Conservation (phyloP, 2,113 vertebrate species). For the Vidua chalybeata region DNA sequence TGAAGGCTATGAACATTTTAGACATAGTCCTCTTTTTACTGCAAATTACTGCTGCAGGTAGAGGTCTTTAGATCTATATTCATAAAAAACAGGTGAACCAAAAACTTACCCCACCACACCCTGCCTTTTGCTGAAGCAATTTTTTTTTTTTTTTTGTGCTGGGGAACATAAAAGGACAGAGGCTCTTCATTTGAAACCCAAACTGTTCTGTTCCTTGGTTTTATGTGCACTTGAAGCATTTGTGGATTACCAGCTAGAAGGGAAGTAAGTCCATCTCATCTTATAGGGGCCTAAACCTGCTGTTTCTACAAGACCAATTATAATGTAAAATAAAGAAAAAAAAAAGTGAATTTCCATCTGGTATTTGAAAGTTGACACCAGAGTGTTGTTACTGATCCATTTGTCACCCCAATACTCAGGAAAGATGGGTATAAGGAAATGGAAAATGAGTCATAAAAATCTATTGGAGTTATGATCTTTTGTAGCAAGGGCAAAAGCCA, state of each 20-base stretch:
- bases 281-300: neutral
- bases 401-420: neutral
- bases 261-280: neutral
- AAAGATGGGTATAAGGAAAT: neutral
- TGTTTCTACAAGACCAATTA: neutral
- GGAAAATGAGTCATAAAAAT: neutral
- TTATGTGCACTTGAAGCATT: neutral
- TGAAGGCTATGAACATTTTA: neutral
- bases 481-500: neutral
- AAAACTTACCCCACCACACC: neutral
- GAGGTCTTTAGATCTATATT: neutral
- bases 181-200: neutral
- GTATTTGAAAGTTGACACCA: neutral
- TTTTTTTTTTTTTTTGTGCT: neutral
- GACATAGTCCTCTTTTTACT: neutral
- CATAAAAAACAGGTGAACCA: neutral
- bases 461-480: neutral
- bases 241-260: neutral
- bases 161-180: neutral
- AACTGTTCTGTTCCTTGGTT: neutral
- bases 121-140: neutral
- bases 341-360: neutral
- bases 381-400: neutral
- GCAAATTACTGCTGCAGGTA: neutral
- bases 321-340: neutral